Percentiles rank a stretch among this genome's conserved stretches.
These are phyloP conservation scores for Creontiades dilutus DNA, from an alignment of 2,888 invertebrate species.

Conservation along the genomic window DNA sequence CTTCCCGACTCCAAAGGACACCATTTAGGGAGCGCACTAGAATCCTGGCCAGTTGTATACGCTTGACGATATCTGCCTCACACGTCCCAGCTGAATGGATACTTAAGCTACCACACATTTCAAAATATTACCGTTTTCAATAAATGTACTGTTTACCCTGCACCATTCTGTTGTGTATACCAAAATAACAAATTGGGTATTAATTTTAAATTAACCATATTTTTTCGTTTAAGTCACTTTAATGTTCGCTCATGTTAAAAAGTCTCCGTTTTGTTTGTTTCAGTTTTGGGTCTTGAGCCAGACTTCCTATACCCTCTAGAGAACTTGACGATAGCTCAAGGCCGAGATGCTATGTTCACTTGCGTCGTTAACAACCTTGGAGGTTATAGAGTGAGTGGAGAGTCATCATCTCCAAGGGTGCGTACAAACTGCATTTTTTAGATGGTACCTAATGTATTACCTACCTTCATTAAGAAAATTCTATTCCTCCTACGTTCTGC, in stretches of 20 bases:
- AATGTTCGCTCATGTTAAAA: neutral
- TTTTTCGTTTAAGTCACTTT: neutral
- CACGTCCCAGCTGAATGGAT: too few relatives aligned
- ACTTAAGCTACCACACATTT: too few relatives aligned
- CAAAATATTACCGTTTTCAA: too few relatives aligned
- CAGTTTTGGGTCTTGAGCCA: slow-evolving; percentile 88
- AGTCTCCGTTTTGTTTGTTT: slow-evolving; percentile 77
- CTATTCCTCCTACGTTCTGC: too few relatives aligned
- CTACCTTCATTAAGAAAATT: neutral
- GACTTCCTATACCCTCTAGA: slow-evolving; percentile 89
- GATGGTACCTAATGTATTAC: neutral
- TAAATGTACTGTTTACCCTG: too few relatives aligned
- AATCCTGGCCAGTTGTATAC: too few relatives aligned
- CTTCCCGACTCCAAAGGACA: too few relatives aligned
- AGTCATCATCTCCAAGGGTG: slow-evolving; percentile 77
- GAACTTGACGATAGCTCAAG: slow-evolving; percentile 91
- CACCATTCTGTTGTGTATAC: too few relatives aligned
- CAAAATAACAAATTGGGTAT: too few relatives aligned
- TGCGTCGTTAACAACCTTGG: slow-evolving; percentile 92
- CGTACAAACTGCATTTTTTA: slow-evolving; percentile 66
- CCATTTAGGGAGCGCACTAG: too few relatives aligned
- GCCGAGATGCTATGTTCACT: slow-evolving; percentile 90
- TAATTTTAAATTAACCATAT: neutral
- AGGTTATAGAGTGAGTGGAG: slow-evolving; percentile 94
- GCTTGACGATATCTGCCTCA: too few relatives aligned